Conservation (phyloP, 2,113 vertebrate species). For the Sminthopsis crassicaudata region DNA sequence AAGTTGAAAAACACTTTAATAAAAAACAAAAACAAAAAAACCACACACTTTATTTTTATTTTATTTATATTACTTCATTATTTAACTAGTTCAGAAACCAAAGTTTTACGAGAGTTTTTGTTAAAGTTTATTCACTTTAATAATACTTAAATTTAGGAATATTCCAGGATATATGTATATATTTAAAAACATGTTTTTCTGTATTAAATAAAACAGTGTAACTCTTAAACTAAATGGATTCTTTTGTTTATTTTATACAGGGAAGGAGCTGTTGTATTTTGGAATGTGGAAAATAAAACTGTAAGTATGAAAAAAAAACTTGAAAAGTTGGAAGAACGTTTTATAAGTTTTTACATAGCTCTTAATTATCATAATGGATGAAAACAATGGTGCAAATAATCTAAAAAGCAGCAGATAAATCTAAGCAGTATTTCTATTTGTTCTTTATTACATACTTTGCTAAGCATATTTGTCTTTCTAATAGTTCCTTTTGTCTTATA, state of each 20-base stretch:
- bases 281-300: conserved; percentile 96
- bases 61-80: too few species aligned
- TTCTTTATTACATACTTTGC: background rate
- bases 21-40: too few species aligned
- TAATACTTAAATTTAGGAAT: background rate
- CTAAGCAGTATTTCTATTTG: background rate
- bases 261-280: conserved; percentile 97
- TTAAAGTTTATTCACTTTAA: background rate
- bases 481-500: background rate
- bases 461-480: conserved; percentile 31
- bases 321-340: background rate
- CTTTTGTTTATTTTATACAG: conserved; percentile 85
- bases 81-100: conserved; percentile 7
- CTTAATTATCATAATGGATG: background rate
- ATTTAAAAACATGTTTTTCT: background rate
- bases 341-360: background rate
- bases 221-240: conserved; percentile 63
- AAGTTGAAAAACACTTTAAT: background rate
- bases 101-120: background rate
- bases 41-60: background rate
- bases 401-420: background rate
- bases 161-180: background rate
- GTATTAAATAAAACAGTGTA: conserved; percentile 5
- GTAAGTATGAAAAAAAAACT: conserved; percentile 84
- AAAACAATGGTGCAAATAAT: background rate